Conservation (phyloP, 2,113 vertebrate genomes). For the Cyanocitta stelleri region DNA sequence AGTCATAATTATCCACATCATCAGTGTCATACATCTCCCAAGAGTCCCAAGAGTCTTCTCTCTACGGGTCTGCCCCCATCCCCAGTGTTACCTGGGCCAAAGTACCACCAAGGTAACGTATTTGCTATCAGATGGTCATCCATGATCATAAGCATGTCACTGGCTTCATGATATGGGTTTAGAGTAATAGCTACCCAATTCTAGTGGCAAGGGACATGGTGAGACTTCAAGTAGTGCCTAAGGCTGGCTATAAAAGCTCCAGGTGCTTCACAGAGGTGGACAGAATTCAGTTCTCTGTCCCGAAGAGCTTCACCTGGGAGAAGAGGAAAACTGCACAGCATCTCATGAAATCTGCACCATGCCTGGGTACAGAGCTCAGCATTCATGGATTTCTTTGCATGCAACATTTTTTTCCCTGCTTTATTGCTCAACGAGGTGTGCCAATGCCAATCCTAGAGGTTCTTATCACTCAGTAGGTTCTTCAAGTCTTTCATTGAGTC, state of each 20-base stretch:
- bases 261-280: constrained; percentile 93
- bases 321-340: constrained; percentile 3
- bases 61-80: no score
- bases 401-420: no score
- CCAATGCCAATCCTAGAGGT: no score
- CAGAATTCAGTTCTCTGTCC: constrained; percentile 78
- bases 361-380: no score
- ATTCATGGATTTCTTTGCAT: no score
- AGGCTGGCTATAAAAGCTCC: constrained; percentile 88
- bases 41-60: no score
- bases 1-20: background rate
- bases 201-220: constrained; percentile 80
- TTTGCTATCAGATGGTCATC: constrained; percentile 87
- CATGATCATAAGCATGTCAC: constrained; percentile 75
- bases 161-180: constrained; percentile 91
- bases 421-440: no score
- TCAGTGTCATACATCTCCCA: background rate
- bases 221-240: constrained; percentile 88
- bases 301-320: constrained; percentile 78
- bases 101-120: constrained; percentile 87
- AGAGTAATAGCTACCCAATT: constrained; percentile 89
- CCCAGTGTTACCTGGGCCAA: no score
- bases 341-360: no score
- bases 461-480: no score
- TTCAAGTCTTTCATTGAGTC: no score